Evolutionary conservation across 2,888 invertebrate species (phyloP).

Genomic region (Tetranychus truncatus): DNA sequence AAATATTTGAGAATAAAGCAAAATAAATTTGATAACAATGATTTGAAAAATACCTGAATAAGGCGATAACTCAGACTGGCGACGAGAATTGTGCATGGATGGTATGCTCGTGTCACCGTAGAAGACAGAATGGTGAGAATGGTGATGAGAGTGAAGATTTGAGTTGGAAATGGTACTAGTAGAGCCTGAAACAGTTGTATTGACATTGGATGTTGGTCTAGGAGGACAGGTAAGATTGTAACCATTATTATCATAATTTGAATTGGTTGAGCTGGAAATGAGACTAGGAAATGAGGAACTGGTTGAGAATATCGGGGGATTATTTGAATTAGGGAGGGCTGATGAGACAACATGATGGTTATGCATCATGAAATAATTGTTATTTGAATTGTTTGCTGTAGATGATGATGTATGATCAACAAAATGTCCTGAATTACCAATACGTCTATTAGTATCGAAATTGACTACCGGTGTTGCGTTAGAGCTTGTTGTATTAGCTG

Average conservation of each 20-base stretch:
- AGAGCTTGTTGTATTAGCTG: neutral
- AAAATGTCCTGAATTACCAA: neutral
- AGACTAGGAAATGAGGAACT: neutral
- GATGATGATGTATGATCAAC: neutral
- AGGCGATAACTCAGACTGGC: neutral
- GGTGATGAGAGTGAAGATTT: neutral
- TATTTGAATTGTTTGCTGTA: neutral
- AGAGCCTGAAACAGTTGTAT: neutral
- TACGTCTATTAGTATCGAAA: neutral
- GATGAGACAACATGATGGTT: neutral
- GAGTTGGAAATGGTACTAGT: neutral
- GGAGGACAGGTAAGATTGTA: neutral
- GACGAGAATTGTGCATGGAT: neutral
- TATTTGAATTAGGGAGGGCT: neutral
- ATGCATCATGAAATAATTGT: neutral
- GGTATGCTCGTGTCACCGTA: neutral
- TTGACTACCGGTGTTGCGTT: neutral
- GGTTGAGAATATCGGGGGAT: neutral
- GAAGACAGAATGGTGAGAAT: neutral
- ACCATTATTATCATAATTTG: neutral
- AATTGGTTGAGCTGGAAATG: slow-evolving; percentile 2
- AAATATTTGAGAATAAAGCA: no score
- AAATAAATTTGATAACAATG: neutral
- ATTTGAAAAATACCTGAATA: neutral
- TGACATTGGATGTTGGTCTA: neutral